Evolutionary conservation across 2,888 invertebrate genomes (phyloP).

Genomic region (Temnothorax ravouxi): DNA sequence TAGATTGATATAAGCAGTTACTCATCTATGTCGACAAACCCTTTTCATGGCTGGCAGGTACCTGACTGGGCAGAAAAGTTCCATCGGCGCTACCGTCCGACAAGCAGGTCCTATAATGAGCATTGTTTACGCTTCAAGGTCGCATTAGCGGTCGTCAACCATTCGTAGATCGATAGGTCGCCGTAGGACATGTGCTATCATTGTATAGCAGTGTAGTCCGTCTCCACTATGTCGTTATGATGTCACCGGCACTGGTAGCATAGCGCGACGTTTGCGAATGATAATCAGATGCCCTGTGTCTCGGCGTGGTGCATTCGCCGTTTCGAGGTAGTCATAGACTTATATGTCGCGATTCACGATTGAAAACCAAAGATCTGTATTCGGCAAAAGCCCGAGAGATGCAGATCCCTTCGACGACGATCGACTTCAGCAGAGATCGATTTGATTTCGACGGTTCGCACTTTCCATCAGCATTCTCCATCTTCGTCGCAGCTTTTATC

Average conservation of each 20-base stretch:
- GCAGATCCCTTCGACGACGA: no score
- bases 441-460: constrained; percentile 14
- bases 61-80: constrained; percentile 38
- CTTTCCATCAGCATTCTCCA: neutral
- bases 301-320: neutral
- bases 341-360: neutral
- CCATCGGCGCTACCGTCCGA: constrained; percentile 39
- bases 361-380: neutral
- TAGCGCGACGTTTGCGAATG: constrained; percentile 45
- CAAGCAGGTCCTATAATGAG: constrained; percentile 48
- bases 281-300: constrained; percentile 39
- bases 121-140: constrained; percentile 36
- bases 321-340: constrained; percentile 23
- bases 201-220: constrained; percentile 36
- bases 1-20: constrained; percentile 75
- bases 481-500: neutral
- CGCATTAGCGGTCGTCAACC: constrained; percentile 41
- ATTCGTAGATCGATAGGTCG: constrained; percentile 55
- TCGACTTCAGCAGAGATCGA: neutral
- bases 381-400: neutral
- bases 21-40: constrained; percentile 61
- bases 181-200: constrained; percentile 20
- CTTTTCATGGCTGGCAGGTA: constrained; percentile 51
- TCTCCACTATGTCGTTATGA: constrained; percentile 34
- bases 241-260: constrained; percentile 23